phyloP scores from a whole-genome alignment of 2,113 vertebrate species.

The Cyrtonyx montezumae region DNA sequence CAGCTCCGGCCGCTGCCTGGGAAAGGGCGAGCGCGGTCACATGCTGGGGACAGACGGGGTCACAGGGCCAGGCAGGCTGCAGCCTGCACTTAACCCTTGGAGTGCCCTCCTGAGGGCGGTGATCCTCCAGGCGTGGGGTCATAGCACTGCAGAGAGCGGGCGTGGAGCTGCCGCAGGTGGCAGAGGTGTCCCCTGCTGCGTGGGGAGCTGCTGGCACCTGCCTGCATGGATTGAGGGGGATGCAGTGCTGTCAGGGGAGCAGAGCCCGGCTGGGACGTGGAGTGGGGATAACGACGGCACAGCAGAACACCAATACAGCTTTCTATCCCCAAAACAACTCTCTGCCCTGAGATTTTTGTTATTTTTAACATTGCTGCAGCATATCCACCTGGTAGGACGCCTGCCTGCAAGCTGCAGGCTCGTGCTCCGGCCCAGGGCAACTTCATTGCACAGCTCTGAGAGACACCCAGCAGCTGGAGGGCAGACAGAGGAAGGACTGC shows the following conservation, averaged over 20 bases:
- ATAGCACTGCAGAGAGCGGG: not conserved
- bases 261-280: not conserved
- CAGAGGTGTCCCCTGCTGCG: not conserved
- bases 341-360: slow-evolving; percentile 20
- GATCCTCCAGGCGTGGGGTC: not conserved
- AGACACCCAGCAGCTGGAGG: slow-evolving; percentile 15
- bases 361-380: slow-evolving; percentile 22
- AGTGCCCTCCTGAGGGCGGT: no score
- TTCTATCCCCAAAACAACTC: slow-evolving; percentile 13
- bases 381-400: not conserved
- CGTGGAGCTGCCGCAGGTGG: not conserved
- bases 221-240: no score
- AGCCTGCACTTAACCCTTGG: not conserved
- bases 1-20: not conserved
- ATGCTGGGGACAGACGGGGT: not conserved
- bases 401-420: not conserved
- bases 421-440: slow-evolving; percentile 24
- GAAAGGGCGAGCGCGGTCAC: not conserved
- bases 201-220: no score
- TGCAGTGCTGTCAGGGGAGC: not conserved
- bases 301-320: not conserved
- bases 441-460: slow-evolving; percentile 25
- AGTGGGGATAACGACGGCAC: not conserved
- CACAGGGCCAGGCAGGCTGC: not conserved
- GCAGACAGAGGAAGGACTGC: slow-evolving; percentile 53